Base-by-base conservation (phyloP, 2,888 invertebrate species). In the Liopterus haemorrhoidalis region DNA sequence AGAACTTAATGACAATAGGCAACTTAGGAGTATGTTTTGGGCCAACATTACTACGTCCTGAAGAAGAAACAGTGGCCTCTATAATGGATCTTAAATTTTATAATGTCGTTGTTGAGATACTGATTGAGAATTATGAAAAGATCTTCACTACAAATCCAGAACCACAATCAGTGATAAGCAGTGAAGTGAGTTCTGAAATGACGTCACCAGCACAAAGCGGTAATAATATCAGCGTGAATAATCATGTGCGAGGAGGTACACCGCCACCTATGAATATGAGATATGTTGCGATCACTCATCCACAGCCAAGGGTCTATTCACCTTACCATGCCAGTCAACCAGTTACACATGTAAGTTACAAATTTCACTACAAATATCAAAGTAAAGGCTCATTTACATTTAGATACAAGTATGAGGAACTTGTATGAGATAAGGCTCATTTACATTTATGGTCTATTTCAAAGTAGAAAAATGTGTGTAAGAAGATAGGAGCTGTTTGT, bases 81-180 rank as follows among this genome's bases (percentile, higher is more conserved):
- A 96, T 99, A 63, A 86, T 97, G 78, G 95, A 99, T 70, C 89
- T 97, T 57, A 99, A 99, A 73, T 99, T 97, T 75, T 94, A 93
- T 73, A 97, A 97, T 72, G 91, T 97, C 62, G 91, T 97, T 53
- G 93, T 97, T 43, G 96, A 97, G 74, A 90, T 96, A 63, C 76
- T 97, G 52, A 89, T 97, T 49, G 88, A 90, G 58, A 87, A 91
- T 68, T 87, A 82, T 65, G 82, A 87, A 44, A 77, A 78, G 67
- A 82, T 84, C 58, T 81, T 81, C 60, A 76, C 75, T 59, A 66
- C 64, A 19, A 67, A 71, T 50, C 66, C 59, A 9, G 62, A 61
- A 35, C 41, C 47, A 4, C 31, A 50, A 25, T 45, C 54, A n/a
- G n/a, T n/a, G n/a, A n/a, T n/a, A n/a, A n/a, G n/a, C n/a, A n/a